Percentiles rank a stretch among this genome's conserved stretches.
Conservation (phyloP, 2,888 invertebrate species). For the Brachycybe producta region DNA sequence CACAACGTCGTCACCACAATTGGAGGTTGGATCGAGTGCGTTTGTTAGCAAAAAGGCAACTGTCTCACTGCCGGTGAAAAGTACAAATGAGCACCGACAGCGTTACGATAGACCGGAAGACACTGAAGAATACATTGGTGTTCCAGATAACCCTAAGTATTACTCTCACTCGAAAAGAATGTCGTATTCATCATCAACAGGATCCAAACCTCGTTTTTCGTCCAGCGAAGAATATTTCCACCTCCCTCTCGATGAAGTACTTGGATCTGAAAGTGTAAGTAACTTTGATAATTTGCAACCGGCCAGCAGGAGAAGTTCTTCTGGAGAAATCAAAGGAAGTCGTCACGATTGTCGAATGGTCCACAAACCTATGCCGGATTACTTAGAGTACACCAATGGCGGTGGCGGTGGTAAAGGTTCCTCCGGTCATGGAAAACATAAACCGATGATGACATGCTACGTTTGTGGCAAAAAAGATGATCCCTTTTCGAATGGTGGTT, state of each 20-base stretch:
- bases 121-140: neutral
- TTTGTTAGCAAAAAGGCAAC: too few species aligned
- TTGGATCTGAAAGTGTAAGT: slow-evolving; percentile 1
- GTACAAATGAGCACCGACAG: neutral
- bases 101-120: slow-evolving; percentile 3
- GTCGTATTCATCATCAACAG: neutral
- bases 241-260: slow-evolving; percentile 1
- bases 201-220: slow-evolving; percentile 5
- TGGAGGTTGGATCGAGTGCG: too few species aligned
- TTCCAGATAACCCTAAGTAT: neutral
- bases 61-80: neutral
- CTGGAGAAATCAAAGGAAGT: neutral
- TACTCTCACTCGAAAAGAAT: slow-evolving; percentile 2
- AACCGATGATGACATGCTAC: slow-evolving; percentile 15
- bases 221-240: slow-evolving; percentile 11
- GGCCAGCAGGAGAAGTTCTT: neutral
- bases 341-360: neutral
- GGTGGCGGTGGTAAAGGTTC: neutral
- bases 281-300: neutral
- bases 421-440: neutral
- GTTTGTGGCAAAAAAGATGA: slow-evolving; percentile 14
- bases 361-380: slow-evolving; percentile 11
- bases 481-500: slow-evolving; percentile 10
- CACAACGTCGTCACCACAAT: too few species aligned
- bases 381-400: neutral